Percentiles rank a stretch among this genome's conserved stretches.
Conservation (phyloP, 2,888 invertebrate genomes). For the Lepidocyrtoides sp. region DNA sequence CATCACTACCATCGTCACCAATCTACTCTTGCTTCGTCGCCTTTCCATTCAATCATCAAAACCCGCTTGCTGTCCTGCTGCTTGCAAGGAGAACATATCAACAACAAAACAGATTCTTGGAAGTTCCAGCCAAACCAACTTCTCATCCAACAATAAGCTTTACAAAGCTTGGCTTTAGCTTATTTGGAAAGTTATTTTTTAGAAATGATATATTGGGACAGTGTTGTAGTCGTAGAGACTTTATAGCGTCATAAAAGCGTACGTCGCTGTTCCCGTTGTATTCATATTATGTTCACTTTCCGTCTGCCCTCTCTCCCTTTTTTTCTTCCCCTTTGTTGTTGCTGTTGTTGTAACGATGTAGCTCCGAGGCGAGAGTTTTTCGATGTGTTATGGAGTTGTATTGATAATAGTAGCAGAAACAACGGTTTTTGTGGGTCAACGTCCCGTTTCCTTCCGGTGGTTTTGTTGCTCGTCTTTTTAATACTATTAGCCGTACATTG, state of each 20-base stretch:
- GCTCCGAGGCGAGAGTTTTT: background rate
- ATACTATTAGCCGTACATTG: slow-evolving; percentile 36
- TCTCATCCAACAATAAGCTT: background rate
- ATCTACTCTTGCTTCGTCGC: background rate
- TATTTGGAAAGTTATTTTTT: background rate
- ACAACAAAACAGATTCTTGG: too few relatives aligned
- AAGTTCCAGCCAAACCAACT: too few relatives aligned
- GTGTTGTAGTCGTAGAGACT: slow-evolving; percentile 38
- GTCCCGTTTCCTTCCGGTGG: slow-evolving; percentile 26
- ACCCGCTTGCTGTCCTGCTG: too few relatives aligned
- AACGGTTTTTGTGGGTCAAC: background rate
- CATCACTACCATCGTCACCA: background rate
- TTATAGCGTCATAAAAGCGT: slow-evolving; percentile 32
- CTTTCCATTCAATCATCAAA: slow-evolving; percentile 12
- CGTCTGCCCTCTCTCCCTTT: background rate
- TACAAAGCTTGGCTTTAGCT: background rate
- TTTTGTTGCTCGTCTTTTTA: background rate
- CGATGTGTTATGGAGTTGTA: background rate
- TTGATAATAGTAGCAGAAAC: background rate
- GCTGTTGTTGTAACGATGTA: background rate
- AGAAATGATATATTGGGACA: background rate
- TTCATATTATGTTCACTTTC: background rate
- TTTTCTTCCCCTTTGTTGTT: background rate
- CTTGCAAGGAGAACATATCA: too few relatives aligned
- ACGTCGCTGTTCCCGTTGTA: background rate